phyloP scores from a whole-genome alignment of 1,140 invertebrate genomes.

The Cephus cinctus region DNA sequence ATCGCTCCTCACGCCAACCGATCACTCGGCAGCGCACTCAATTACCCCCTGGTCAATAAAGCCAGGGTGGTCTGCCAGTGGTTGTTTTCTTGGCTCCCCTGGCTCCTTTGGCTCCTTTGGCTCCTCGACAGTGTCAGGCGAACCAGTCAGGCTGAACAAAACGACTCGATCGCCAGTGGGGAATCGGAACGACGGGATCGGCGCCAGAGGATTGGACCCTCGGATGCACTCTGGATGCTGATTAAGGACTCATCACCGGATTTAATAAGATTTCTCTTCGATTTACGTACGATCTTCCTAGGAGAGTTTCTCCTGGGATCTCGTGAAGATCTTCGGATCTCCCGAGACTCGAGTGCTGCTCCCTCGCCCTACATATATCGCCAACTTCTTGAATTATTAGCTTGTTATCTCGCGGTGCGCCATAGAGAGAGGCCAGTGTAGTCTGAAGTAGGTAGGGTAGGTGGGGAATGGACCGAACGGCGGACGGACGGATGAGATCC shows the following conservation, averaged over 20 bases:
- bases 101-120: not conserved
- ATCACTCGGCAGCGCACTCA: slow-evolving; percentile 44
- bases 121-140: too few species aligned
- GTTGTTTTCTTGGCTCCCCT: not conserved
- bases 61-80: slow-evolving; percentile 41
- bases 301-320: not conserved
- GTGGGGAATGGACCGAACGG: slow-evolving; percentile 17
- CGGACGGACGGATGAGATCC: slow-evolving; percentile 26
- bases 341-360: not conserved
- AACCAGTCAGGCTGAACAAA: too few species aligned
- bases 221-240: not conserved
- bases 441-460: slow-evolving; percentile 27
- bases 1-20: slow-evolving; percentile 44
- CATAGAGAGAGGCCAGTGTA: too few species aligned
- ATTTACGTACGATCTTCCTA: not conserved
- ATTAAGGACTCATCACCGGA: too few species aligned
- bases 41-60: slow-evolving; percentile 38
- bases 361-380: slow-evolving; percentile 27
- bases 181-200: not conserved
- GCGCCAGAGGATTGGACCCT: not conserved
- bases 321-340: not conserved
- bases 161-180: not conserved
- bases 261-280: too few species aligned
- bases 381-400: slow-evolving; percentile 50
- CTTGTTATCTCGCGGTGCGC: slow-evolving; percentile 44